Evolutionary conservation across 2,113 vertebrate genomes (phyloP), one percentile per base, ranked within the genome.

Genomic region (Myotis brandtii): DNA sequence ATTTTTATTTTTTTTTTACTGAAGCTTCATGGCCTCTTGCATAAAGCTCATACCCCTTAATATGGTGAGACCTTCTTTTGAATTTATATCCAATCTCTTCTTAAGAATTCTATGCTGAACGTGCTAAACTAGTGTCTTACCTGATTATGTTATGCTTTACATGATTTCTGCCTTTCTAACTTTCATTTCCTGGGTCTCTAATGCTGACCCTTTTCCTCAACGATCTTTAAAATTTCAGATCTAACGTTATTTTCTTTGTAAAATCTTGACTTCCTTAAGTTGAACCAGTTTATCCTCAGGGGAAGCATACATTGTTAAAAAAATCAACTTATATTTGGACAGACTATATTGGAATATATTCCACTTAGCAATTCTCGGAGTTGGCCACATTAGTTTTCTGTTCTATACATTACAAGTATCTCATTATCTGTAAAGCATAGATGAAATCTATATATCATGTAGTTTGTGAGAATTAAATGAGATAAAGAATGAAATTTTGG

Each of bases 311-410:
- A 7, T n/a, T 8, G 7, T 79, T 82, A 54, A 69, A 50, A 52
- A 96, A 91, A 7, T 83, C 14, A 93, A 43, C 64, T 92, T 72
- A 25, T 72, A 90, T 86, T 89, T 75, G 5, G 3, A 83, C 8
- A 83, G 23, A 91, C 21, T 43, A 6, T 48, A 69, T 62, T 92
- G 52, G 40, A 86, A 73, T 75, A 43, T 50, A 48, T 75, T 82
- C 17, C 1, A 16, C 12, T 92, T 56, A 14, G 14, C 80, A 92
- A 40, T 34, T 70, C 9, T 82, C 32, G 70, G 11, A 64, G 40
- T 64, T 84, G 6, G 21, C 27, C 14, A 0, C 18, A 59, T 69
- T 27, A 3, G 18, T 67, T 73, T 14, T 37, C 48, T 3, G 20
- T 80, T 80, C 12, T n/a, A 13, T 3, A 56, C 0, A 48, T 76